These are phyloP conservation scores for Leptocoma aspasia DNA, from an alignment of 2,113 vertebrate genomes.

Conservation along the genomic window DNA sequence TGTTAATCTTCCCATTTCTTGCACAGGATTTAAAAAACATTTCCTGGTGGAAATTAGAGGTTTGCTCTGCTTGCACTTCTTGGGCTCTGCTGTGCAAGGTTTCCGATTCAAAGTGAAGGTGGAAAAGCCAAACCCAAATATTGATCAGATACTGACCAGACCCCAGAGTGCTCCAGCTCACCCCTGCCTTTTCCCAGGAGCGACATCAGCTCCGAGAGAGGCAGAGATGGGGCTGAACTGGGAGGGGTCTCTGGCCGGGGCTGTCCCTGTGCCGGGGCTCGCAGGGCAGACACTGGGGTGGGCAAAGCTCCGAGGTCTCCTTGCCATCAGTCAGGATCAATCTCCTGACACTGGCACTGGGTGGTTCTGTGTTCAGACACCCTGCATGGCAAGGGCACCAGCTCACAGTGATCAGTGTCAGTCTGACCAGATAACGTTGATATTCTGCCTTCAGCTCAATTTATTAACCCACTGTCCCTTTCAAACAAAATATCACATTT, in stretches of 20 bases:
- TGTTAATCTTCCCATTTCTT: not conserved
- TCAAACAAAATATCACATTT: not conserved
- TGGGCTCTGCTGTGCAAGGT: not conserved
- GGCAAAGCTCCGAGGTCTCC: not conserved
- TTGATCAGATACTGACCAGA: not conserved
- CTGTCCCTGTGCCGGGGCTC: not conserved
- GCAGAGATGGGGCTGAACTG: not conserved
- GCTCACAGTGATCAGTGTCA: not conserved
- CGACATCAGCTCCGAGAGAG: rapidly evolving
- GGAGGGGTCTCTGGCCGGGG: not conserved
- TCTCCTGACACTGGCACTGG: rapidly evolving
- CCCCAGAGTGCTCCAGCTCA: not conserved
- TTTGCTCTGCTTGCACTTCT: not conserved
- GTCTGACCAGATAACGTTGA: not conserved
- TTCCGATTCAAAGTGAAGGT: not conserved
- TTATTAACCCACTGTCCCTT: conserved; percentile 9
- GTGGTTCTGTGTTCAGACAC: not conserved
- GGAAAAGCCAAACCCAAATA: not conserved
- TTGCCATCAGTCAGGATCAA: rapidly evolving
- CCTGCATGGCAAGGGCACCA: not conserved
- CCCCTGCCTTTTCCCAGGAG: not conserved
- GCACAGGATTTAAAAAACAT: not conserved
- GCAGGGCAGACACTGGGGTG: rapidly evolving
- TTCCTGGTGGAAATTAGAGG: not conserved
- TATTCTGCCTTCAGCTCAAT: not conserved